Conservation (phyloP, 2,113 vertebrate genomes). For the Myotis brandtii region DNA sequence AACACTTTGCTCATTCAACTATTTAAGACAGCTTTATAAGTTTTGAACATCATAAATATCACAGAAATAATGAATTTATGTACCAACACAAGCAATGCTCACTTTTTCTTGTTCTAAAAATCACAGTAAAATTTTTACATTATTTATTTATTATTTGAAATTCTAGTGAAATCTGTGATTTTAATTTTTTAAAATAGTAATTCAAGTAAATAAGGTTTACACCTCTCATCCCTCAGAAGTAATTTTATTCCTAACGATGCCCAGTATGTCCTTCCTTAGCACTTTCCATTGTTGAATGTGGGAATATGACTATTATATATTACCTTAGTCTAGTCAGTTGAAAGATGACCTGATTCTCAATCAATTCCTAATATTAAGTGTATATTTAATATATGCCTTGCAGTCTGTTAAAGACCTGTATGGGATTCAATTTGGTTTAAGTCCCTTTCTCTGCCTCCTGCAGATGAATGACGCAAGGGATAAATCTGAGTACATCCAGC, state of each 20-base stretch:
- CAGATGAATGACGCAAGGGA: neutral
- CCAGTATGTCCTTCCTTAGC: neutral
- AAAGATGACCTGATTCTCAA: neutral
- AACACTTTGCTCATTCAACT: neutral
- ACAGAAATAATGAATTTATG: neutral
- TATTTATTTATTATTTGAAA: neutral
- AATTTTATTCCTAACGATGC: neutral
- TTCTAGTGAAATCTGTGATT: neutral
- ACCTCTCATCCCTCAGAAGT: neutral
- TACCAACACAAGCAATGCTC: neutral
- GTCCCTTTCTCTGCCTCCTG: neutral
- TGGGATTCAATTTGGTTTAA: neutral
- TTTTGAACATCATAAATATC: neutral
- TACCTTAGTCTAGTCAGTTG: neutral
- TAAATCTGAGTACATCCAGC: neutral
- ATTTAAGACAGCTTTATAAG: neutral
- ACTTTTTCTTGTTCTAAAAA: neutral
- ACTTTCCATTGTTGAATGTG: neutral
- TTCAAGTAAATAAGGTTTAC: neutral
- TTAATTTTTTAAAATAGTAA: slow-evolving; percentile 3
- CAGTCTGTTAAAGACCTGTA: neutral
- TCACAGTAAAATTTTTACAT: neutral
- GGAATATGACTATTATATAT: neutral
- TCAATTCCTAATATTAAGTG: neutral
- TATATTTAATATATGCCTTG: neutral